Evolutionary conservation across 2,113 vertebrate species (phyloP).

Genomic region (Aphyosemion australe): DNA sequence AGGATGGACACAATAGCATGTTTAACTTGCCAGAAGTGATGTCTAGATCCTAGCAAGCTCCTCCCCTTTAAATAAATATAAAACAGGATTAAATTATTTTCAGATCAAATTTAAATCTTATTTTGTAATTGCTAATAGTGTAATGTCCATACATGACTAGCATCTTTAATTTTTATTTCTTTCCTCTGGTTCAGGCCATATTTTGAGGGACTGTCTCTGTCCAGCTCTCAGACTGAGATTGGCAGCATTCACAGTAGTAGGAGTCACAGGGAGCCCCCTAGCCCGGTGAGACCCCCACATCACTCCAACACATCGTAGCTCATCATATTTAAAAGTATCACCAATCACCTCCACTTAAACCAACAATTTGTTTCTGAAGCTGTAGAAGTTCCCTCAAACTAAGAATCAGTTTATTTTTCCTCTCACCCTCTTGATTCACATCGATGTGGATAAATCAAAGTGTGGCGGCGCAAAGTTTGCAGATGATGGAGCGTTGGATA

Average conservation of each 20-base stretch:
- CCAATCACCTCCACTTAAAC: no score
- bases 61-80: no score
- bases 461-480: slow-evolving; percentile 72
- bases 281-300: slow-evolving; percentile 83
- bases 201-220: slow-evolving; percentile 95
- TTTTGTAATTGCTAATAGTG: no score
- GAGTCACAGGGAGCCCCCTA: slow-evolving; percentile 91
- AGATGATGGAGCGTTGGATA: slow-evolving; percentile 82
- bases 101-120: no score
- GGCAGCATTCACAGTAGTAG: slow-evolving; percentile 92
- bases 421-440: slow-evolving; percentile 69
- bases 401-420: background rate
- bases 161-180: slow-evolving; percentile 1
- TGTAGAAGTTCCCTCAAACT: background rate
- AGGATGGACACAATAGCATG: no score
- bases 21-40: no score
- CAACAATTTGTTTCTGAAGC: background rate
- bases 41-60: no score
- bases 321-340: no score
- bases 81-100: no score
- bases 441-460: slow-evolving; percentile 87
- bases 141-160: no score
- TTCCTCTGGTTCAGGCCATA: slow-evolving; percentile 84
- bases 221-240: slow-evolving; percentile 97
- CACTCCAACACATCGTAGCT: background rate